Conservation (phyloP, 2,113 vertebrate species). For the Falcunculus frontatus region DNA sequence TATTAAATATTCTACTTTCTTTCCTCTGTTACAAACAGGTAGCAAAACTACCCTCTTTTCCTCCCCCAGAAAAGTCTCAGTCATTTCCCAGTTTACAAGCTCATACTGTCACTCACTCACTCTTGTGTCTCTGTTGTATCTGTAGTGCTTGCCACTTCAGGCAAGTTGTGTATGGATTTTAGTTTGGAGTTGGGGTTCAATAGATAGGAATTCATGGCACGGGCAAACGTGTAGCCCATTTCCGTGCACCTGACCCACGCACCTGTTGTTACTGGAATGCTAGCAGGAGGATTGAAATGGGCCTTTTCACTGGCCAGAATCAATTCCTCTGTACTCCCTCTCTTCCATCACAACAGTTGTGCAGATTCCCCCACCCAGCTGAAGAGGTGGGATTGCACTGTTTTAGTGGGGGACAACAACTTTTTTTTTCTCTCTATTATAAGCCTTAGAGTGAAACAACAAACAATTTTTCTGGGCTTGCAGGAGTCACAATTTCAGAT, state of each 20-base stretch:
- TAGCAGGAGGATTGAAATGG: neutral
- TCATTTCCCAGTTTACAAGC: neutral
- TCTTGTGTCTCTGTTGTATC: neutral
- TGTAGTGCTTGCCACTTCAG: neutral
- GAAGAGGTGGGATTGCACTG: neutral
- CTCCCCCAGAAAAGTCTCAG: neutral
- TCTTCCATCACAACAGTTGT: neutral
- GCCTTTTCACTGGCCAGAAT: neutral
- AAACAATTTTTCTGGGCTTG: neutral
- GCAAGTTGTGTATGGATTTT: neutral
- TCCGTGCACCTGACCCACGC: accelerated
- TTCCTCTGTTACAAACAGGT: neutral
- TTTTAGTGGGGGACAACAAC: neutral
- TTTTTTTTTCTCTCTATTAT: neutral
- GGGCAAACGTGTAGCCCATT: accelerated
- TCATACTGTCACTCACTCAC: neutral
- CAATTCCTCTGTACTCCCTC: neutral
- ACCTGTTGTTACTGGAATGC: neutral
- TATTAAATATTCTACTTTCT: neutral
- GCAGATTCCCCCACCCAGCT: neutral
- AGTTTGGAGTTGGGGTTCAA: neutral
- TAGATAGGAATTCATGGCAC: neutral
- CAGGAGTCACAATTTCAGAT: neutral
- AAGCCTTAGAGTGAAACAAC: neutral
- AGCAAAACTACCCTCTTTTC: neutral